These are phyloP conservation scores for Pachypanchax playfairii DNA, from an alignment of 2,113 vertebrate species.

Conservation along the genomic window DNA sequence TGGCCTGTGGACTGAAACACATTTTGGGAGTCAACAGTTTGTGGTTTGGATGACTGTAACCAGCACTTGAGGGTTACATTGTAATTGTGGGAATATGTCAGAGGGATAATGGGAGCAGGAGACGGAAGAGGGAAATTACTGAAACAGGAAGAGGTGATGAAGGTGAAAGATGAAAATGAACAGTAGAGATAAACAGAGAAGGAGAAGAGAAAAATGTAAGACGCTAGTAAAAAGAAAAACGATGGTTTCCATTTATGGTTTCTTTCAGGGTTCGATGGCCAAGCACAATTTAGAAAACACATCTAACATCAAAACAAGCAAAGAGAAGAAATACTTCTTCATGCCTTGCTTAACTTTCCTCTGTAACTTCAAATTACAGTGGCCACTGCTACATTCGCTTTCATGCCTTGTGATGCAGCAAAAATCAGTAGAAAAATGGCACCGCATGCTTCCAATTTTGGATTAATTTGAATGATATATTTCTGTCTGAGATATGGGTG, in stretches of 20 bases:
- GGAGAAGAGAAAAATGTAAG: background rate
- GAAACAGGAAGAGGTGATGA: constrained; percentile 35
- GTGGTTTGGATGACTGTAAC: constrained; percentile 54
- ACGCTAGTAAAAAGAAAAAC: background rate
- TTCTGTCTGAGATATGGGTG: constrained; percentile 64
- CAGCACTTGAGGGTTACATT: constrained; percentile 22
- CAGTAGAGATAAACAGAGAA: background rate
- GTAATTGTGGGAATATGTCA: constrained; percentile 61
- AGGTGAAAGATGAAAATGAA: constrained; percentile 30
- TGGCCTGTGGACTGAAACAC: constrained; percentile 32
- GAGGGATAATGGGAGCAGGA: constrained; percentile 36
- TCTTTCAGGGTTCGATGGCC: constrained; percentile 6
- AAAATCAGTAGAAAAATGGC: constrained; percentile 15
- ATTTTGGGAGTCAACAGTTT: constrained; percentile 54
- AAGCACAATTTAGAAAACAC: background rate
- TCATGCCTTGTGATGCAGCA: constrained; percentile 49
- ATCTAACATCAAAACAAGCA: constrained; percentile 23
- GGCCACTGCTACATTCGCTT: constrained; percentile 46
- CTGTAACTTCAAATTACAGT: constrained; percentile 31
- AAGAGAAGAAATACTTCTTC: constrained; percentile 3
- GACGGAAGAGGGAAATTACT: constrained; percentile 41
- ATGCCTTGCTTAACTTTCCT: constrained; percentile 29
- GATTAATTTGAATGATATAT: constrained; percentile 68
- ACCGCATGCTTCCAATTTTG: constrained; percentile 23
- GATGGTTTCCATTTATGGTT: background rate